Base-by-base conservation (phyloP, 1,140 invertebrate species). In the Drosophila sucinea region DNA sequence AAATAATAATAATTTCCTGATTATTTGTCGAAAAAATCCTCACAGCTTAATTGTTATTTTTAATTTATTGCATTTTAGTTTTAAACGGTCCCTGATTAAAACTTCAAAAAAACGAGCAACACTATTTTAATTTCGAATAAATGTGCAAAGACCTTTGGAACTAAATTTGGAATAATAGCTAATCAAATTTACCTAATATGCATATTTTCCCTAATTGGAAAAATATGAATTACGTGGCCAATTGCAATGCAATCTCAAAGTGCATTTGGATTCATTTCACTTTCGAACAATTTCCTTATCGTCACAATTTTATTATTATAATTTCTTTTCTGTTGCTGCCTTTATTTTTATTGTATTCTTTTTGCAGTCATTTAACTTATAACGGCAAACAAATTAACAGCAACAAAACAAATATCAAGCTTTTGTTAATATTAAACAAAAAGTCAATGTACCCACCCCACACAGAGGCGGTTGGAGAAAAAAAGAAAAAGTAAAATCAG, bases 341-440 rank as follows among this genome's bases (percentile, higher is more conserved):
- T 38, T 38, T 38, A 11, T 38, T 11, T 38, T 38, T 3, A 30
- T 3, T 38, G 4, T 35, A 35, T 41, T 41, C 17, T 44, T 23
- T 58, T 30, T 38, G 32, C 56, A 58, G 30, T 58, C 56, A 35
- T 38, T 58, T 58, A 58, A 38, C 51, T 51, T 35, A 38, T 30
- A 68, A 47, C 30, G 61, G 93, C 94, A 92, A n/a, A 51, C 44
- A 51, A 51, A 51, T 51, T 51, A 51, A 51, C 44, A 51, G 44
- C 5, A 51, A 51, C 23, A 51, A 27, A 51, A 51, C 44, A 51
- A 91, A 93, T 62, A 79, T 66, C 86, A 86, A 70, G 32, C 63
- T 74, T 75, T 74, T 74, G 62, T 66, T 67, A 47, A 55, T 67
- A 17, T 60, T 44, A 55, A 33, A 58, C 60, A 65, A 63, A 80